These are phyloP conservation scores for Chaetogeoica ovagalla DNA, from an alignment of 2,888 invertebrate species.

Conservation along the genomic window DNA sequence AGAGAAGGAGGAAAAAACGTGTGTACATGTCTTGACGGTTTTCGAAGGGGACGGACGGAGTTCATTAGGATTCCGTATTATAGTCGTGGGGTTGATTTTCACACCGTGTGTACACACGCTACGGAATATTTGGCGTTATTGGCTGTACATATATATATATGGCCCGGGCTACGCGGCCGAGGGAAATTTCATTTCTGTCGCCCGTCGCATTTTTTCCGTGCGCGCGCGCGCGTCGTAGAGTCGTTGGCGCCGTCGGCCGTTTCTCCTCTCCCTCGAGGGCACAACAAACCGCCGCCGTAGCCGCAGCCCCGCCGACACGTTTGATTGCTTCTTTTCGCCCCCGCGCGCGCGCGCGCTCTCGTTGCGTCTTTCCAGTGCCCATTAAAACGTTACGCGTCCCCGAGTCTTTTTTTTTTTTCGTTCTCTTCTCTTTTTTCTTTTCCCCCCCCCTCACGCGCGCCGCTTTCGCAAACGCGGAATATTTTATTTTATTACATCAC, in stretches of 20 bases:
- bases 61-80: slow-evolving; percentile 45
- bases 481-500: slow-evolving; percentile 44
- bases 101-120: slow-evolving; percentile 28
- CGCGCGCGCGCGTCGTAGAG: slow-evolving; percentile 8
- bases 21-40: background rate
- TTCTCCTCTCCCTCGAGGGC: slow-evolving; percentile 46
- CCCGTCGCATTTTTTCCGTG: slow-evolving; percentile 42
- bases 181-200: slow-evolving; percentile 51
- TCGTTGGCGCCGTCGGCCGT: slow-evolving; percentile 32
- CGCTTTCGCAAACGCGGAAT: slow-evolving; percentile 35
- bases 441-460: background rate
- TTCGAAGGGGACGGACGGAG: slow-evolving; percentile 28
- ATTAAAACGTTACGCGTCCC: slow-evolving; percentile 51
- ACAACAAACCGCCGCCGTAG: background rate
- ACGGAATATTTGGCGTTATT: slow-evolving; percentile 42
- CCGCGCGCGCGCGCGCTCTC: background rate
- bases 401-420: slow-evolving; percentile 32
- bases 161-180: background rate
- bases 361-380: slow-evolving; percentile 37
- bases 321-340: slow-evolving; percentile 53
- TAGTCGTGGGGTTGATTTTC: slow-evolving; percentile 45
- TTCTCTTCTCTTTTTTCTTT: too few species aligned
- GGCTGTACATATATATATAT: too few species aligned
- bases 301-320: slow-evolving; percentile 40
- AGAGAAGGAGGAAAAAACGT: too few species aligned